Percentiles rank a stretch among this genome's conserved stretches.
These are phyloP conservation scores for Colius striatus DNA, from an alignment of 2,113 vertebrate genomes.

Conservation along the genomic window DNA sequence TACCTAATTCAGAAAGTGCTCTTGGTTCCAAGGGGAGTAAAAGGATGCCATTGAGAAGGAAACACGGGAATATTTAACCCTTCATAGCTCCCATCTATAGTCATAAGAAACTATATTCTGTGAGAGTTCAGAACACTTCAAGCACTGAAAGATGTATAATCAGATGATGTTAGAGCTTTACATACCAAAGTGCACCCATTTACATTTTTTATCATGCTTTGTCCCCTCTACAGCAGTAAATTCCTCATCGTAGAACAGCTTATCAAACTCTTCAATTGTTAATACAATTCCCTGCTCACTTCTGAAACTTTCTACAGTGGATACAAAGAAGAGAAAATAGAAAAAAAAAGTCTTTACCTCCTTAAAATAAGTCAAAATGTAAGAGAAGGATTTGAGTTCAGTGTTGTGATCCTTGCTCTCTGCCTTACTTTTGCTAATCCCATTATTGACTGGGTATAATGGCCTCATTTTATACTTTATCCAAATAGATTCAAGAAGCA, in stretches of 20 bases:
- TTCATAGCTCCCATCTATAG: not conserved
- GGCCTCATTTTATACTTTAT: not conserved
- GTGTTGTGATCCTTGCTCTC: not conserved
- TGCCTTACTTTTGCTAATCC: not conserved
- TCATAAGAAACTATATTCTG: not conserved
- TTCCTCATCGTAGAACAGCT: not conserved
- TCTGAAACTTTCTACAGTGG: not conserved
- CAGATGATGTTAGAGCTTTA: not conserved
- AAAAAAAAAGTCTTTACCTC: not conserved
- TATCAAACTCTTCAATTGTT: not conserved
- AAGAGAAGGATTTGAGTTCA: not conserved
- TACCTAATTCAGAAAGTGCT: not conserved
- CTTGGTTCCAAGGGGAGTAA: not conserved
- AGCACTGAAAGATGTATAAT: not conserved
- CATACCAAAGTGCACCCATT: not conserved
- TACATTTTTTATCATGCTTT: not conserved
- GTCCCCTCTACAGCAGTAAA: not conserved
- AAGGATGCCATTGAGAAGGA: not conserved
- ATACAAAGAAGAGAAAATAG: not conserved
- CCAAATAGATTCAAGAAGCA: not conserved
- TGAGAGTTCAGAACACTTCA: not conserved
- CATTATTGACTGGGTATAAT: conserved; percentile 2
- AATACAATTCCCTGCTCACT: not conserved
- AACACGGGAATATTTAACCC: not conserved
- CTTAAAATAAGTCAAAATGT: conserved; percentile 17